Conservation (phyloP, 1,140 invertebrate genomes). For the Drosophila aff. region DNA sequence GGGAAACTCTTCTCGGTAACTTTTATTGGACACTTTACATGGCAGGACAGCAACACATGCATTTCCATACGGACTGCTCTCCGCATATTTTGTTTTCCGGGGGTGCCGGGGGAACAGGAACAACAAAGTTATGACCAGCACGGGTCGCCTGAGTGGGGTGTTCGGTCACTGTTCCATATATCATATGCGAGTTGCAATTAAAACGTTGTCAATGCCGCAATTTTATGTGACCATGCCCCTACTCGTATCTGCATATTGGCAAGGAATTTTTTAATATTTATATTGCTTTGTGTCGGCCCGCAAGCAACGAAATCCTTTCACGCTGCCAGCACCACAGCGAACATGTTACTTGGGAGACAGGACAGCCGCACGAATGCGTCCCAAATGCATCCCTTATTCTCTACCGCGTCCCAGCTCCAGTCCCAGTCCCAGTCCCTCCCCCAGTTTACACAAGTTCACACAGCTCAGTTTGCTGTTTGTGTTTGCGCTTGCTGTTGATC, state of each 20-base stretch:
- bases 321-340: slow-evolving; percentile 23
- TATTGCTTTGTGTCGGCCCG: slow-evolving; percentile 17
- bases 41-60: slow-evolving; percentile 37
- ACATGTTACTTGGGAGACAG: slow-evolving; percentile 31
- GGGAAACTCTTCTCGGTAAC: slow-evolving; percentile 33
- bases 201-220: slow-evolving; percentile 70
- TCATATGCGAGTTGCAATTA: slow-evolving; percentile 68
- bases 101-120: not conserved
- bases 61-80: slow-evolving; percentile 44
- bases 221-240: slow-evolving; percentile 31
- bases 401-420: not conserved
- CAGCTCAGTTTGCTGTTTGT: slow-evolving; percentile 50
- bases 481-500: slow-evolving; percentile 72
- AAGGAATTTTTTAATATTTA: slow-evolving; percentile 46
- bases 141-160: slow-evolving; percentile 8
- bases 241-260: slow-evolving; percentile 22
- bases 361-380: slow-evolving; percentile 5
- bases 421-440: not conserved
- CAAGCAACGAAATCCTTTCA: slow-evolving; percentile 22
- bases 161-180: slow-evolving; percentile 39
- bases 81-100: slow-evolving; percentile 21
- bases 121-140: slow-evolving; percentile 34
- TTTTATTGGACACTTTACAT: slow-evolving; percentile 70
- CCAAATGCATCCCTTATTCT: slow-evolving; percentile 1
- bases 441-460: slow-evolving; percentile 60